A percentile compares a stretch with the other conserved stretches of the same genome.
phyloP scores from a whole-genome alignment of 2,113 vertebrate genomes.

The Acanthochromis polyacanthus region DNA sequence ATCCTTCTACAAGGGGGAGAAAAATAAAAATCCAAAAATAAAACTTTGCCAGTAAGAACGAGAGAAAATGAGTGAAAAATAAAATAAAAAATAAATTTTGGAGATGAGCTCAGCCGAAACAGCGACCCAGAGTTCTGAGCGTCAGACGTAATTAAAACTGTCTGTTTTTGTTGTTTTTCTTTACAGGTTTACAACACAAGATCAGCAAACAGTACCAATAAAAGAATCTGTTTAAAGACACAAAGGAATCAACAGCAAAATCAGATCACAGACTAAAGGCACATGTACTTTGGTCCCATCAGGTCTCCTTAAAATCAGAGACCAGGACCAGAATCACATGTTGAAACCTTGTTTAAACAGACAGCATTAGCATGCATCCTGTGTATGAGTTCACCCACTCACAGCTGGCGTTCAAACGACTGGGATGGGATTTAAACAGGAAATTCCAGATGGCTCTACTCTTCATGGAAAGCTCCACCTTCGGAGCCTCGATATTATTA shows the following conservation, averaged over 20 bases:
- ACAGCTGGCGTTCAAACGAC: constrained; percentile 25
- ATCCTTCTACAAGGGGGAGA: constrained; percentile 2
- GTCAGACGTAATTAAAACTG: constrained; percentile 17
- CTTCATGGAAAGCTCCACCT: constrained; percentile 3
- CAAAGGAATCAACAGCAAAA: constrained; percentile 23
- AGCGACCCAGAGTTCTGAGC: constrained; percentile 9
- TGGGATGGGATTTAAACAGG: constrained; percentile 14
- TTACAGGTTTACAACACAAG: constrained; percentile 37
- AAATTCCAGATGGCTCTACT: constrained; percentile 2
- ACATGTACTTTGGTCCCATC: constrained; percentile 97
- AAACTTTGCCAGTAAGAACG: constrained; percentile 6
- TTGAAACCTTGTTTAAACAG: constrained; percentile 85
- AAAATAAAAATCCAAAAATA: constrained; percentile 37
- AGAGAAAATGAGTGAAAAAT: constrained; percentile 17
- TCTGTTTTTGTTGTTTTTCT: constrained; percentile 1
- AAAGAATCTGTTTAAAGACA: constrained; percentile 32
- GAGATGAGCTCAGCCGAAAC: constrained; percentile 9
- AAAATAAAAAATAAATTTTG: too few relatives aligned
- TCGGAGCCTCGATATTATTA: background rate
- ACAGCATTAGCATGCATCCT: constrained; percentile 83
- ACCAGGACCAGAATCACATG: constrained; percentile 66
- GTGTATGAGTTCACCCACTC: constrained; percentile 2
- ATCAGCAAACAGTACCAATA: constrained; percentile 28
- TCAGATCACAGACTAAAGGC: constrained; percentile 89
- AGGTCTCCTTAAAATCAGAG: constrained; percentile 73